Conservation (phyloP, 2,888 invertebrate species). For the Troides oblongomaculatus region DNA sequence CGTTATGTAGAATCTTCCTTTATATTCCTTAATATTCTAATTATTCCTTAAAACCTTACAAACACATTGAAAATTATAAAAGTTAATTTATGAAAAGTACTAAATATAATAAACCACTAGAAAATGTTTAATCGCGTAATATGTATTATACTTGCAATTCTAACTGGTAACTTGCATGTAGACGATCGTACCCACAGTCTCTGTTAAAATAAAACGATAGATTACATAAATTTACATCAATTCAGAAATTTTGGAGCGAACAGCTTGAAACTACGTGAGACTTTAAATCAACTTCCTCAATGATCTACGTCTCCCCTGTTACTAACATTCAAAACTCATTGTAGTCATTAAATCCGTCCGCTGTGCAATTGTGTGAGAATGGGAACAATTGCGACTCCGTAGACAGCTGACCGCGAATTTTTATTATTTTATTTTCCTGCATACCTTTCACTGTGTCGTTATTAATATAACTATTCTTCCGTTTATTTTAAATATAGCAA, state of each 20-base stretch:
- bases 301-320: constrained; percentile 10
- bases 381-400: constrained; percentile 25
- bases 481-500: neutral
- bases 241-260: constrained; percentile 22
- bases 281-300: constrained; percentile 23
- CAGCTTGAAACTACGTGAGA: constrained; percentile 19
- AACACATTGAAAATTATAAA: neutral
- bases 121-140: neutral
- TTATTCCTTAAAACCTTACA: no score
- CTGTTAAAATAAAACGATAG: constrained; percentile 11
- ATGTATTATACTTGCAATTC: neutral
- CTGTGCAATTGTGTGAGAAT: constrained; percentile 29
- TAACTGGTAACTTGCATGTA: neutral
- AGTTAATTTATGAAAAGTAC: neutral
- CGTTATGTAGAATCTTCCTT: no score
- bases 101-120: neutral
- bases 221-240: constrained; percentile 20
- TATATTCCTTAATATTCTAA: no score
- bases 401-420: constrained; percentile 26
- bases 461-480: constrained; percentile 2
- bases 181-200: constrained; percentile 6
- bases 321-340: constrained; percentile 16
- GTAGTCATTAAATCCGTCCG: constrained; percentile 14
- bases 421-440: constrained; percentile 17
- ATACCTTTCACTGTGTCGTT: constrained; percentile 12